These are phyloP conservation scores for Trissolcus basalis DNA, from an alignment of 1,140 invertebrate species.

Conservation along the genomic window DNA sequence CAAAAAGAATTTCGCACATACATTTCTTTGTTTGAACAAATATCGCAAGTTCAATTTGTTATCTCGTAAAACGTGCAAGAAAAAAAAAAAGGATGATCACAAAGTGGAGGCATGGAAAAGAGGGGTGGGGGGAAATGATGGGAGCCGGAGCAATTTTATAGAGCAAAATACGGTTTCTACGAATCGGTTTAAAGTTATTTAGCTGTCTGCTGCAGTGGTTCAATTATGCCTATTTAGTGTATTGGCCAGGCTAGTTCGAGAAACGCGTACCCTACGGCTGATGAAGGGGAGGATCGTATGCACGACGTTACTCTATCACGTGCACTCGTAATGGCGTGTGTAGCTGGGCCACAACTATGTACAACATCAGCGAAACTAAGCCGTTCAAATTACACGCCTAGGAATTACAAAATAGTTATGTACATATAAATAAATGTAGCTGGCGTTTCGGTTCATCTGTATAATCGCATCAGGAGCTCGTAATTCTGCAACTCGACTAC, in stretches of 20 bases:
- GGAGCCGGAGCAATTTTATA: conserved; percentile 65
- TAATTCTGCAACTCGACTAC: conserved; percentile 10
- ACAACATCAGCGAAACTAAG: conserved; percentile 12
- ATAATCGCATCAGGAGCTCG: conserved; percentile 4
- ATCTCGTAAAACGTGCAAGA: not conserved
- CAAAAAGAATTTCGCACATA: too few relatives aligned
- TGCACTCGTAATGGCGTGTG: conserved; percentile 31
- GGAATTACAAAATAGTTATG: conserved; percentile 33
- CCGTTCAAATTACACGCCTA: conserved; percentile 28
- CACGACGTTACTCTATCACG: conserved; percentile 44
- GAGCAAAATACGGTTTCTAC: conserved; percentile 65
- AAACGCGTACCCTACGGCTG: conserved; percentile 52
- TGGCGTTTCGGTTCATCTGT: not conserved
- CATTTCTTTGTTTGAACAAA: too few relatives aligned
- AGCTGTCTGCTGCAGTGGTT: conserved; percentile 57
- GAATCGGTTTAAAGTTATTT: conserved; percentile 68
- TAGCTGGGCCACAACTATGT: conserved; percentile 43
- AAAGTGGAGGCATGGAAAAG: too few relatives aligned
- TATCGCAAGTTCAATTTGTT: too few relatives aligned
- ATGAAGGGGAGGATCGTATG: conserved; percentile 47
- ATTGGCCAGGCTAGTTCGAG: conserved; percentile 30
- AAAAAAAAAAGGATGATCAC: conserved; percentile 12
- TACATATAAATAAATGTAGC: not conserved
- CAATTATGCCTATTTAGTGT: conserved; percentile 57
- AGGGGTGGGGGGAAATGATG: too few relatives aligned